phyloP scores from a whole-genome alignment of 1,140 invertebrate genomes.

The Odontomachus brunneus region DNA sequence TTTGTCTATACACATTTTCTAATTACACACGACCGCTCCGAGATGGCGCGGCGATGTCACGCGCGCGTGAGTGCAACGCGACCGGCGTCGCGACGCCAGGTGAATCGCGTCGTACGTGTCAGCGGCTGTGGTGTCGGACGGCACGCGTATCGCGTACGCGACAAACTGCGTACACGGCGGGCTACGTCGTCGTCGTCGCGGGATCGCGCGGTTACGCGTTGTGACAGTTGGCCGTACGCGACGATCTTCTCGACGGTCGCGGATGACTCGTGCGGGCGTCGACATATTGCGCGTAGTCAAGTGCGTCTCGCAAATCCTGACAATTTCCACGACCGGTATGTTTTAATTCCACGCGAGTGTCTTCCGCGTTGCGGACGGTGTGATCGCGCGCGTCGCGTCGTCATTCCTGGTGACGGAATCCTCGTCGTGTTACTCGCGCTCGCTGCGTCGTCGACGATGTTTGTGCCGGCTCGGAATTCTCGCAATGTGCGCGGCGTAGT shows the following conservation, averaged over 20 bases:
- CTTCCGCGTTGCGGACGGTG: too few species aligned
- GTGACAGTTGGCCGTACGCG: constrained; percentile 7
- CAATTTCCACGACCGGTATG: not conserved
- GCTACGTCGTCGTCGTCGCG: not conserved
- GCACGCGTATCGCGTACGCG: not conserved
- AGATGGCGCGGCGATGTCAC: constrained; percentile 43
- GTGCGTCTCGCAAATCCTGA: not conserved
- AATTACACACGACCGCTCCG: not conserved
- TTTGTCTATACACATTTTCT: not conserved
- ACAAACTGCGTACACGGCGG: too few species aligned
- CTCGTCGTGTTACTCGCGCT: not conserved
- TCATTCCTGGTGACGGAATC: not conserved
- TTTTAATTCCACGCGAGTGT: not conserved
- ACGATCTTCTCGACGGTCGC: not conserved
- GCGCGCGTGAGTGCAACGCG: constrained; percentile 38
- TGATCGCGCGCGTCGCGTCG: not conserved
- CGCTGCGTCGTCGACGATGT: constrained; percentile 15
- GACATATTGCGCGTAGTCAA: constrained; percentile 45
- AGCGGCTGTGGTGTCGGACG: not conserved
- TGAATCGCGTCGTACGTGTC: constrained; percentile 25
- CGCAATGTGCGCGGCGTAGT: too few species aligned
- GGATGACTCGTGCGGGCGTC: constrained; percentile 18
- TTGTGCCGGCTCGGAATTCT: not conserved
- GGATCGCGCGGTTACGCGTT: not conserved
- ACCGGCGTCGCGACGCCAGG: constrained; percentile 52